Evolutionary conservation across 2,797 vertebrate species (phyloP), one percentile per base, ranked within the genome.

Genomic region (Fistularia commersonii): DNA sequence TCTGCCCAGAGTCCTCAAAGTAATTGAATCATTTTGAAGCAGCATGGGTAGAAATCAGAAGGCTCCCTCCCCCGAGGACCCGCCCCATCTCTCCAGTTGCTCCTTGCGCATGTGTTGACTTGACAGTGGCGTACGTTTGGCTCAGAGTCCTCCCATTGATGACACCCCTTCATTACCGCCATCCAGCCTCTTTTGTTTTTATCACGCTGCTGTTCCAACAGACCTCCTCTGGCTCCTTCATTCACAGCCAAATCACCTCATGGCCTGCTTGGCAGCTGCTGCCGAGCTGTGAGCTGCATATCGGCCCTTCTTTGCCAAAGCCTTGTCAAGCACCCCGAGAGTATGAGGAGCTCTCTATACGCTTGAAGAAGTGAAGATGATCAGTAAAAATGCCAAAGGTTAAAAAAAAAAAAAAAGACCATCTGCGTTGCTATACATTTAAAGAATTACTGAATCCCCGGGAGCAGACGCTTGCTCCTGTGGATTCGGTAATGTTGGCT

Each of bases 1-100:
- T 8, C 38, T 31, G 48, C 40, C 49, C 0, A 12, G 11, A 6
- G 47, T 5, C 41, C 47, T 13, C 0, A 6, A 9, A 32, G 53
- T 32, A 23, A 10, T 37, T 31, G 53, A 58, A 40, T 39, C 32
- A 0, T 40, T 38, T 66, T 37, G 41, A 14, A 59, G 61, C 51
- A 55, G 68, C 52, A 38, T 6, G 9, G 32, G 39, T 5, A 61
- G 55, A 64, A 68, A 61, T 67, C 51, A 74, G 62, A 66, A 63
- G 49, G 39, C 6, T 2, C 35, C 5, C 39, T 44, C 56, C 38
- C 11, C 10, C 10, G 4, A 8, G 11, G 38, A 35, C 55, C 59
- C 41, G 45, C 23, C 23, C 23, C 23, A 23, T 23, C 23, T 23
- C 23, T 59, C 36, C 53, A 60, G 49, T 42, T 61, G 59, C 55